A percentile compares a stretch with the other conserved stretches of the same genome.
These are phyloP conservation scores for Salmo trutta DNA, from an alignment of 2,797 vertebrate genomes.

Conservation along the genomic window DNA sequence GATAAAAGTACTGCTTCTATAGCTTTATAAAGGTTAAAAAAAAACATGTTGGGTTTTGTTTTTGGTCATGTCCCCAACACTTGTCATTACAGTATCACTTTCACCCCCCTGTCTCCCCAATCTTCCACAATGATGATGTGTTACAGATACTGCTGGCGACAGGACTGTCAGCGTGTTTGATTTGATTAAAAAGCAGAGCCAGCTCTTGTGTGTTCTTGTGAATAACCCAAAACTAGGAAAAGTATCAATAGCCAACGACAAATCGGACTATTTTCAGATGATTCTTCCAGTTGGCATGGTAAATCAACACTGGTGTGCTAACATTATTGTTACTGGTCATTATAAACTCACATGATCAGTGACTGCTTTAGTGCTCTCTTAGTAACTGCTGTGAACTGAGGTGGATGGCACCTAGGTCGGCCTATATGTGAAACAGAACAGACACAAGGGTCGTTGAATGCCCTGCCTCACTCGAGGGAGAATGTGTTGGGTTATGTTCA, in stretches of 20 bases:
- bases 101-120: not conserved
- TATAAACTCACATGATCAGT: not conserved
- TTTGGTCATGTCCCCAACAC: slow-evolving; percentile 53
- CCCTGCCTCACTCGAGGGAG: not conserved
- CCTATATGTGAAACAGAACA: not conserved
- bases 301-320: slow-evolving; percentile 4
- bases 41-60: slow-evolving; percentile 36
- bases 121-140: not conserved
- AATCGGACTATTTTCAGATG: not conserved
- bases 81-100: not conserved
- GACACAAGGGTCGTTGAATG: not conserved
- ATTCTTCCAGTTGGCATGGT: slow-evolving; percentile 3
- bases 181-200: not conserved
- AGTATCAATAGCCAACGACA: slow-evolving; percentile 1
- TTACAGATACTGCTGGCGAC: not conserved
- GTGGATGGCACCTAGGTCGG: not conserved
- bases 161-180: not conserved
- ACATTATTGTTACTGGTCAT: slow-evolving; percentile 2
- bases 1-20: slow-evolving; percentile 36
- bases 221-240: not conserved
- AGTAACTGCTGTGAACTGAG: not conserved
- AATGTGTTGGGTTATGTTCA: not conserved
- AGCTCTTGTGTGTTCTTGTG: not conserved
- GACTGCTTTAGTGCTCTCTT: not conserved
- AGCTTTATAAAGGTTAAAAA: slow-evolving; percentile 63